A percentile compares a stretch with the other conserved stretches of the same genome.
phyloP scores from a whole-genome alignment of 2,888 invertebrate species.

The Ophioninae sp. region DNA sequence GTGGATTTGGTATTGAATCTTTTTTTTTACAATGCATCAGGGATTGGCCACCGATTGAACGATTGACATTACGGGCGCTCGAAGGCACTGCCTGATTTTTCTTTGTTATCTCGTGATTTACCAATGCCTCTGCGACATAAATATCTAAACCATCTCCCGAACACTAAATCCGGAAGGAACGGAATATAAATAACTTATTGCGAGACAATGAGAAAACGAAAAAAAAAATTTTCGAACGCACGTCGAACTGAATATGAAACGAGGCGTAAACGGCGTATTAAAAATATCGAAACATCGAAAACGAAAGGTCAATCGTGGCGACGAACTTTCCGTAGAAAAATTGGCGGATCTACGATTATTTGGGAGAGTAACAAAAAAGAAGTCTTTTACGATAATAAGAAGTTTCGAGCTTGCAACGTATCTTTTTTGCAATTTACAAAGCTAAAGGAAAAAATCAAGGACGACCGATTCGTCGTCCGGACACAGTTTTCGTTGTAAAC shows the following conservation, averaged over 20 bases:
- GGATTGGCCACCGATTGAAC: constrained; percentile 52
- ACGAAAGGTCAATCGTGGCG: neutral
- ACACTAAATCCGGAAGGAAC: constrained; percentile 14
- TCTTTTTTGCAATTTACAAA: constrained; percentile 8
- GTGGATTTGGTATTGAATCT: constrained; percentile 15
- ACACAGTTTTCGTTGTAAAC: constrained; percentile 6
- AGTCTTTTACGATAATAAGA: constrained; percentile 30
- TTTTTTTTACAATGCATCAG: constrained; percentile 17
- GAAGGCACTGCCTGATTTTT: constrained; percentile 69
- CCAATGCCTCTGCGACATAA: constrained; percentile 16
- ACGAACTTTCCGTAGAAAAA: constrained; percentile 22
- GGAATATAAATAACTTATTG: constrained; percentile 11
- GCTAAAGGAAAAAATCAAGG: constrained; percentile 5
- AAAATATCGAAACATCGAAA: constrained; percentile 2
- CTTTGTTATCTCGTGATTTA: constrained; percentile 29
- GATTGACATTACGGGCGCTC: constrained; percentile 55
- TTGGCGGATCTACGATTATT: constrained; percentile 31
- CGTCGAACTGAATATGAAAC: neutral
- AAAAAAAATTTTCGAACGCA: constrained; percentile 5
- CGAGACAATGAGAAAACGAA: constrained; percentile 11
- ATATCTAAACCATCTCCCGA: constrained; percentile 26
- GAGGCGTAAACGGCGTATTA: neutral
- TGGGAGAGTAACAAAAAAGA: constrained; percentile 17
- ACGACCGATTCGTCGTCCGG: neutral
- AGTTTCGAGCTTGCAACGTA: constrained; percentile 16